phyloP scores from a whole-genome alignment of 2,888 invertebrate species.

The Lycaena phlaeas region DNA sequence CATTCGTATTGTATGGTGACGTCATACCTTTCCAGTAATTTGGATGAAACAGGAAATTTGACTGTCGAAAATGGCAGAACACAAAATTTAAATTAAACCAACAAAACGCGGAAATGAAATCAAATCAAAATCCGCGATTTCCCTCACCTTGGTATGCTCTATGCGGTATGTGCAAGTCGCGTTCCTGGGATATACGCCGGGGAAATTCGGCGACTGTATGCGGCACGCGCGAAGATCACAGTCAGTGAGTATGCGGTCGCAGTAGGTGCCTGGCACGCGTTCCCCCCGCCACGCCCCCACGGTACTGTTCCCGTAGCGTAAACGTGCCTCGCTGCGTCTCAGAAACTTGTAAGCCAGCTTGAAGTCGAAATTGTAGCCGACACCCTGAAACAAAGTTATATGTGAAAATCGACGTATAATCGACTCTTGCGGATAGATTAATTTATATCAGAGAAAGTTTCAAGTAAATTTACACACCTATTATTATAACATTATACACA shows the following conservation, averaged over 20 bases:
- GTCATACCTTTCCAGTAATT: too few species aligned
- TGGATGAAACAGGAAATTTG: too few species aligned
- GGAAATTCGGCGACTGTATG: slow-evolving; percentile 91
- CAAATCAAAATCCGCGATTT: neutral
- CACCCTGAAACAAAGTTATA: slow-evolving; percentile 67
- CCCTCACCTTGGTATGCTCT: slow-evolving; percentile 69
- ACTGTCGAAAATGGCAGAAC: too few species aligned
- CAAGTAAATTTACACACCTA: too few species aligned
- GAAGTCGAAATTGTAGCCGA: slow-evolving; percentile 87
- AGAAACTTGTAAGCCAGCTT: slow-evolving; percentile 89
- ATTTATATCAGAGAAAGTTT: too few species aligned
- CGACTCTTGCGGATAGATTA: too few species aligned
- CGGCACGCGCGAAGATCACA: slow-evolving; percentile 81
- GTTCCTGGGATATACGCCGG: slow-evolving; percentile 90
- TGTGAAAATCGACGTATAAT: too few species aligned
- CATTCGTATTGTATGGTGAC: too few species aligned
- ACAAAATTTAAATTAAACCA: too few species aligned
- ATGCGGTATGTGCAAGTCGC: slow-evolving; percentile 86
- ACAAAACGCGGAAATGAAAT: too few species aligned
- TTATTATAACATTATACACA: too few species aligned
- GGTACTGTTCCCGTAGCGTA: slow-evolving; percentile 83
- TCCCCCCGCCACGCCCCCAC: slow-evolving; percentile 84
- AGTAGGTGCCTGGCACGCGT: slow-evolving; percentile 82
- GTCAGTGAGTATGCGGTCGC: slow-evolving; percentile 85
- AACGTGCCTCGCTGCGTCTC: slow-evolving; percentile 80